Base-by-base conservation (phyloP, 2,888 invertebrate genomes). In the Acleris literana region DNA sequence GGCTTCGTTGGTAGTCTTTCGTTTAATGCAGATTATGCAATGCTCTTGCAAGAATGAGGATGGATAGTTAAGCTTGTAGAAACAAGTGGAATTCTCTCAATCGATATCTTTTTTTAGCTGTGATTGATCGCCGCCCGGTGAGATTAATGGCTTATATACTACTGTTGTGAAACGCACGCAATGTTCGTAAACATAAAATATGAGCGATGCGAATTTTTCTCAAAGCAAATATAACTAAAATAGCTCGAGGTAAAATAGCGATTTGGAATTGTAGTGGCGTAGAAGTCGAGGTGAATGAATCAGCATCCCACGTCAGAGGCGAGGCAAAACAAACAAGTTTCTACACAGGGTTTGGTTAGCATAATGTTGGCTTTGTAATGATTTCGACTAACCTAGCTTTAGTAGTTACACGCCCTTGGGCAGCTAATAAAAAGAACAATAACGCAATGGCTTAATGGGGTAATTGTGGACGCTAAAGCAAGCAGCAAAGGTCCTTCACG, bases 271-370 rank as follows among this genome's bases (percentile, higher is more conserved):
- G 33, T 33, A 11, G 6, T n/a, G 44, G n/a, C 44, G 54, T 55
- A 55, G 52, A 59, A 58, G 17, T 48, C 49, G 59, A 56, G 11
- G 56, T 20, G 56, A 16, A 18, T 57, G 55, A 56, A 56, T 56
- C 44, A 25, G 56, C 56, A 6, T 20, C 56, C 56, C 46, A 46
- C 59, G 59, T 64, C 59, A 49, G 64, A 55, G 43, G 48, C 49
- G 7, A 25, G 48, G 59, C 49, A 55, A 64, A 64, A 59, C 64
- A 64, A 64, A 59, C 48, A 64, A 43, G 55, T n/a, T 56, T 44
- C 44, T 9, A 46, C 22, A n/a, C 43, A 46, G 25, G 39, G 49
- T 64, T 53, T 25, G 25, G 43, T 44, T 49, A 49, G n/a, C 59
- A 43, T 49, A 49, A 39, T 46, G 43, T 25, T 22, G 17, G 18